Evolutionary conservation across 2,797 vertebrate species (phyloP).

Genomic region (Fundulus diaphanus): DNA sequence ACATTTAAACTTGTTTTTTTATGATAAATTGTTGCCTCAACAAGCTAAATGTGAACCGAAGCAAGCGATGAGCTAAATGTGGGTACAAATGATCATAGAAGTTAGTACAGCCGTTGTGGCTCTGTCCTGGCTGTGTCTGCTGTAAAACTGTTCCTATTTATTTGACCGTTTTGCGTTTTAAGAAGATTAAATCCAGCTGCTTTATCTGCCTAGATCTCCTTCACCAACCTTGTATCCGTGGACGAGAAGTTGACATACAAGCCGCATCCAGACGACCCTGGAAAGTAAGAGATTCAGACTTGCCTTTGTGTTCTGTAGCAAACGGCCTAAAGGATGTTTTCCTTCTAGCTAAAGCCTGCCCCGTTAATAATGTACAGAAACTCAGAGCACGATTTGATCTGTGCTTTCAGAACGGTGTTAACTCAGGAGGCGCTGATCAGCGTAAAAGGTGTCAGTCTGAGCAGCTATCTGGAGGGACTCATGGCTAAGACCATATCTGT

Average conservation of each 20-base stretch:
- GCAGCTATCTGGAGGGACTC: constrained; percentile 95
- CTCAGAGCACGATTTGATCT: background rate
- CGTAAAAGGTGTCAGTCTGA: constrained; percentile 95
- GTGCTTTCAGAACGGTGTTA: constrained; percentile 87
- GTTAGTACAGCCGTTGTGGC: background rate
- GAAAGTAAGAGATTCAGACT: constrained; percentile 81
- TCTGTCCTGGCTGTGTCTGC: background rate
- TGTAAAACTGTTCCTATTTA: background rate
- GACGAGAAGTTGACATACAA: constrained; percentile 95
- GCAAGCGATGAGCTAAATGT: background rate
- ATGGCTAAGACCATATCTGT: constrained; percentile 96
- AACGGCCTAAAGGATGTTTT: background rate
- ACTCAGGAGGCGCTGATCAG: constrained; percentile 97
- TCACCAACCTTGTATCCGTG: constrained; percentile 97
- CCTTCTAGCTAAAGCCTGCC: no score
- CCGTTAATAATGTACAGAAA: background rate
- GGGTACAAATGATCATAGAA: no score
- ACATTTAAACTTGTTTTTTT: background rate
- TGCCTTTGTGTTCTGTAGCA: constrained; percentile 1
- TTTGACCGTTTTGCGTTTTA: background rate
- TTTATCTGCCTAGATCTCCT: constrained; percentile 87
- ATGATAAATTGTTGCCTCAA: background rate
- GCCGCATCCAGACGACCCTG: constrained; percentile 91
- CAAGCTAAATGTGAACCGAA: background rate
- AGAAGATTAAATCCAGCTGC: background rate